A percentile compares a stretch with the other conserved stretches of the same genome.
Evolutionary conservation across 2,888 invertebrate species (phyloP).

Genomic region (Chaitophorus viminalis): DNA sequence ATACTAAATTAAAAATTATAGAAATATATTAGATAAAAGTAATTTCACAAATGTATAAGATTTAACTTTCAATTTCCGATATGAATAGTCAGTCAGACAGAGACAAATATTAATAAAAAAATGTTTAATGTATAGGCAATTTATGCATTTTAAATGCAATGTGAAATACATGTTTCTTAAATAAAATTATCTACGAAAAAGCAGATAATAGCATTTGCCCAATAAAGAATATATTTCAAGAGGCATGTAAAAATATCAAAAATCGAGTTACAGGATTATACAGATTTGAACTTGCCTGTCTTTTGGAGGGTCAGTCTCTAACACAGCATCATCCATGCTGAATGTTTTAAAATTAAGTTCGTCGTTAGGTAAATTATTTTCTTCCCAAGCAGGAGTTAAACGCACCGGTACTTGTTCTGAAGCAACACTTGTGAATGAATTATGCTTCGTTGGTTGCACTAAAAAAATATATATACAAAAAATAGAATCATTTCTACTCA

Average conservation of each 20-base stretch:
- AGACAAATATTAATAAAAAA: too few species aligned
- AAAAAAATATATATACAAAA: not conserved
- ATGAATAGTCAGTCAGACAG: too few species aligned
- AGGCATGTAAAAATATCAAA: not conserved
- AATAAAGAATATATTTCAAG: not conserved
- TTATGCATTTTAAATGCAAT: not conserved
- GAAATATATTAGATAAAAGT: not conserved
- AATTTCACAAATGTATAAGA: not conserved
- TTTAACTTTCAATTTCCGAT: too few species aligned
- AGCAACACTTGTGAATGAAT: conserved; percentile 55
- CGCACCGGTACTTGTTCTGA: conserved; percentile 73
- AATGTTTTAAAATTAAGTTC: conserved; percentile 82
- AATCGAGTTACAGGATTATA: not conserved
- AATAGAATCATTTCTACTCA: not conserved
- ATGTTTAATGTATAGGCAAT: not conserved
- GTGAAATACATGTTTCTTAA: not conserved
- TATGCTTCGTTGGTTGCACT: conserved; percentile 56
- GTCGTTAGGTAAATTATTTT: conserved; percentile 83
- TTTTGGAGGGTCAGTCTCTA: conserved; percentile 80
- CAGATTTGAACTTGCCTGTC: conserved; percentile 71
- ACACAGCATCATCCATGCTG: conserved; percentile 75
- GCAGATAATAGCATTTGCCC: not conserved
- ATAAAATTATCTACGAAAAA: not conserved
- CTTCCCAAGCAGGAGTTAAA: conserved; percentile 89
- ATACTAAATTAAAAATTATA: not conserved